Evolutionary conservation across 1,140 invertebrate species (phyloP).

Genomic region (Calycopis cecrops): DNA sequence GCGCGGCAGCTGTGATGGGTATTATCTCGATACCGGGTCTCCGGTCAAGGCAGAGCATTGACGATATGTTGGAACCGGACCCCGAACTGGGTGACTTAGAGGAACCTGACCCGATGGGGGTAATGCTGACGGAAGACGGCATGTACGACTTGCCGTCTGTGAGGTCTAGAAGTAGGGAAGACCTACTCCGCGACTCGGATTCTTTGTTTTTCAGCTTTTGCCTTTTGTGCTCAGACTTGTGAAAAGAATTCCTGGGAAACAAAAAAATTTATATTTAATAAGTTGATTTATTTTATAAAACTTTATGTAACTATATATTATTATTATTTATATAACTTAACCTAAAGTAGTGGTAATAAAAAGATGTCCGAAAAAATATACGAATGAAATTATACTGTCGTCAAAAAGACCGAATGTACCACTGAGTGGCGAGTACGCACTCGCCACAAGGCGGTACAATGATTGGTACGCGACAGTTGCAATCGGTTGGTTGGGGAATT

Average conservation of each 20-base stretch:
- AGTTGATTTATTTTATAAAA: no score
- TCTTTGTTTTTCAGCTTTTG: slow-evolving; percentile 71
- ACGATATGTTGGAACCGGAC: slow-evolving; percentile 76
- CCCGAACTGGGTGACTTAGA: slow-evolving; percentile 40
- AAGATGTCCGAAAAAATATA: no score
- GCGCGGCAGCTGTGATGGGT: slow-evolving; percentile 79
- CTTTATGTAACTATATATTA: no score
- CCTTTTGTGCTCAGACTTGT: slow-evolving; percentile 73
- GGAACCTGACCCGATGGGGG: slow-evolving; percentile 78
- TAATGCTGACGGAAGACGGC: slow-evolving; percentile 86
- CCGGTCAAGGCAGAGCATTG: slow-evolving; percentile 80
- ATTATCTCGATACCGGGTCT: slow-evolving; percentile 88
- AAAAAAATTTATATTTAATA: neutral
- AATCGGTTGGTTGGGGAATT: no score
- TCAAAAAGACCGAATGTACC: no score
- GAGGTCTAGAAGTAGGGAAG: slow-evolving; percentile 69
- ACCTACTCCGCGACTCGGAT: slow-evolving; percentile 41
- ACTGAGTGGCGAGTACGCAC: no score
- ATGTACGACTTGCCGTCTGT: slow-evolving; percentile 78
- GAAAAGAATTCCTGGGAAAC: slow-evolving; percentile 72
- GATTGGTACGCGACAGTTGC: no score
- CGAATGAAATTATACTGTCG: no score
- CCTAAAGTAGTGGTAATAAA: no score
- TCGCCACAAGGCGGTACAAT: no score
- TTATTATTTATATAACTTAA: no score